phyloP scores from a whole-genome alignment of 2,888 invertebrate genomes.

The Mimachlamys varia region DNA sequence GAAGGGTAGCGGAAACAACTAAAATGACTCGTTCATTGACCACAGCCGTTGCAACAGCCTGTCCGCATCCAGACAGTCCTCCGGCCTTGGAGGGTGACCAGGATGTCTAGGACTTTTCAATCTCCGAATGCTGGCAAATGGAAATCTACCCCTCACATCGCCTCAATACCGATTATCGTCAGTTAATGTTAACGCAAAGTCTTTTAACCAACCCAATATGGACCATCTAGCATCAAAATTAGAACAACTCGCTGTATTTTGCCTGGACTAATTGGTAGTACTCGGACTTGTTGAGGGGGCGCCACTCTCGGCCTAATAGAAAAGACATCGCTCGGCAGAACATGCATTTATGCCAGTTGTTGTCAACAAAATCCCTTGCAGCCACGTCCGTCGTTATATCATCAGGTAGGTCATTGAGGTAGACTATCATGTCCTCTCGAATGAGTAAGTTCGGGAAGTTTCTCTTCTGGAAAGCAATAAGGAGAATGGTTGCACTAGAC shows the following conservation, averaged over 20 bases:
- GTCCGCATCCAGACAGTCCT: too few relatives aligned
- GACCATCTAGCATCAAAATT: background rate
- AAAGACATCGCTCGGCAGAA: slow-evolving; percentile 50
- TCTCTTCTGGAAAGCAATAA: slow-evolving; percentile 56
- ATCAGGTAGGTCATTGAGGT: slow-evolving; percentile 49
- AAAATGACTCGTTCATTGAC: too few relatives aligned
- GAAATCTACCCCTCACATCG: too few relatives aligned
- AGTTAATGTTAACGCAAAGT: too few relatives aligned
- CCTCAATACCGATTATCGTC: too few relatives aligned
- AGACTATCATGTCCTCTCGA: slow-evolving; percentile 57
- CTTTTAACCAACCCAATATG: too few relatives aligned
- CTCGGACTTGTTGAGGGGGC: slow-evolving; percentile 43
- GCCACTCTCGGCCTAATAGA: slow-evolving; percentile 48
- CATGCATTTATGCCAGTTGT: slow-evolving; percentile 42
- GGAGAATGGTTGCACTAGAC: slow-evolving; percentile 55
- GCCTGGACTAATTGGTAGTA: slow-evolving; percentile 36
- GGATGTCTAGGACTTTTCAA: too few relatives aligned
- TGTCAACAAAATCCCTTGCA: slow-evolving; percentile 3
- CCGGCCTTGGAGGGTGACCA: too few relatives aligned
- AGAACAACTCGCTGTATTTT: slow-evolving; percentile 34
- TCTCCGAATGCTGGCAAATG: too few relatives aligned
- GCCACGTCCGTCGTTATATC: slow-evolving; percentile 5
- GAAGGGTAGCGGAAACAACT: too few relatives aligned
- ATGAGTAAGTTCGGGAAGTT: slow-evolving; percentile 54
- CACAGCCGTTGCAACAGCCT: too few relatives aligned